These are phyloP conservation scores for Aleiodes sp. DNA, from an alignment of 1,140 invertebrate species.

Conservation along the genomic window DNA sequence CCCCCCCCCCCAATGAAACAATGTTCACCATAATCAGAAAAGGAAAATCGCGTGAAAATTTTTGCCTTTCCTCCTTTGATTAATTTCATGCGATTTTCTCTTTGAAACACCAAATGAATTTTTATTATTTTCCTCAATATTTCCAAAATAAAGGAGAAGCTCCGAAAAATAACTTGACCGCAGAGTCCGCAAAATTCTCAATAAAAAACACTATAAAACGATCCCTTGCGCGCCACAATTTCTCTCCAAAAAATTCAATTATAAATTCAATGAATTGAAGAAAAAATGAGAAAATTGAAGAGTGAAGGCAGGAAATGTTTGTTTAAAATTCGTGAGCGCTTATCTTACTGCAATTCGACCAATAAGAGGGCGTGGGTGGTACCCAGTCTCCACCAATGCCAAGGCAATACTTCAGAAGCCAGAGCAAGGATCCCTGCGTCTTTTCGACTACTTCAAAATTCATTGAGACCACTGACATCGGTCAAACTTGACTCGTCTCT, in stretches of 20 bases:
- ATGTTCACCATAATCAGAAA: no score
- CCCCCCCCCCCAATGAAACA: no score
- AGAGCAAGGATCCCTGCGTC: not conserved
- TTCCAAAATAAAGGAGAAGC: no score
- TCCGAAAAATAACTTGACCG: no score
- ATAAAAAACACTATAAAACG: no score
- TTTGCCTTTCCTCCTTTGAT: no score
- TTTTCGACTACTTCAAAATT: constrained; percentile 7
- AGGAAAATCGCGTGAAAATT: no score
- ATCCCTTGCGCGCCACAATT: no score
- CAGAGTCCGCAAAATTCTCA: no score
- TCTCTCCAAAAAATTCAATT: not conserved
- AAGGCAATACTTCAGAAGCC: not conserved
- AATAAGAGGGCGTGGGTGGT: constrained; percentile 13
- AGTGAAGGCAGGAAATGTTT: not conserved
- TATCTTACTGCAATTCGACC: constrained; percentile 13
- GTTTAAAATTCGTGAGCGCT: not conserved
- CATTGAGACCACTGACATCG: not conserved
- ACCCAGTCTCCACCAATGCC: not conserved
- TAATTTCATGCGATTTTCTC: no score
- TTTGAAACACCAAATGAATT: no score
- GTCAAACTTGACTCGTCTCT: not conserved
- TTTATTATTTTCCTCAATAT: no score
- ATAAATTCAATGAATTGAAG: not conserved
- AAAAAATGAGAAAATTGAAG: constrained; percentile 14